Evolutionary conservation across 92 coral and sea anemone species (phyloP), one percentile per base, ranked within the genome.

Genomic region (Nematostella vectensis): DNA sequence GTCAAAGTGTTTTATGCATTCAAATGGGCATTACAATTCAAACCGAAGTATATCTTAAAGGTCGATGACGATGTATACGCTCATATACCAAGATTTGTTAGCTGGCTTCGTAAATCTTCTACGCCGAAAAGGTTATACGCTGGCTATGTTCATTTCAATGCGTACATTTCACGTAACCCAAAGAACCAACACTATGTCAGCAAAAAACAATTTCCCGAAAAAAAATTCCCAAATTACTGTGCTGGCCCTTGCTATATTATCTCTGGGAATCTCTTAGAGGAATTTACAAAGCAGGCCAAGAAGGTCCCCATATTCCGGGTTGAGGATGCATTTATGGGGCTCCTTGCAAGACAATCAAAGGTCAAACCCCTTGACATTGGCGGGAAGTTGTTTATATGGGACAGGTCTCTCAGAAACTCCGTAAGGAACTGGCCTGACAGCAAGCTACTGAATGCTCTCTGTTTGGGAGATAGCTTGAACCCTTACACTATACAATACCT

Each of bases 51-150:
- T 31, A 48, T 76, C 4, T 27, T 76, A 1, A 76, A 76, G 18
- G 77, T 45, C 1, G 81, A 74, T 33, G 74, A 74, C 16, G 81
- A 74, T 29, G 54, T 74, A 12, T 74, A 74, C 31, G 54, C 60
- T 3, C 74, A 54, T 13, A 59, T 74, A 24, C 75, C 75, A 31
- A 30, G 77, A 23, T 44, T 62, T 42, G 19, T 63, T 11, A 40
- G 54, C 11, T 76, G 83, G 83, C 31, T 76, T 21, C 55, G 12
- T 2, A 50, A 48, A 4, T 29, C 15, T 2, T 4, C 45, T 31
- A 15, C 18, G 11, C 83, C 83, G 1, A 2, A 47, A 3, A 61
- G 51, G 48, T 67, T 76, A 0, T 75, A 75, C 24, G 82, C 66
- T 2, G 83, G 83, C 4, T 55, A 61, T 12, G 59, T 76, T 20